A percentile compares a stretch with the other conserved stretches of the same genome.
Evolutionary conservation across 2,888 invertebrate genomes (phyloP).

Genomic region (Platynereis dumerilii): DNA sequence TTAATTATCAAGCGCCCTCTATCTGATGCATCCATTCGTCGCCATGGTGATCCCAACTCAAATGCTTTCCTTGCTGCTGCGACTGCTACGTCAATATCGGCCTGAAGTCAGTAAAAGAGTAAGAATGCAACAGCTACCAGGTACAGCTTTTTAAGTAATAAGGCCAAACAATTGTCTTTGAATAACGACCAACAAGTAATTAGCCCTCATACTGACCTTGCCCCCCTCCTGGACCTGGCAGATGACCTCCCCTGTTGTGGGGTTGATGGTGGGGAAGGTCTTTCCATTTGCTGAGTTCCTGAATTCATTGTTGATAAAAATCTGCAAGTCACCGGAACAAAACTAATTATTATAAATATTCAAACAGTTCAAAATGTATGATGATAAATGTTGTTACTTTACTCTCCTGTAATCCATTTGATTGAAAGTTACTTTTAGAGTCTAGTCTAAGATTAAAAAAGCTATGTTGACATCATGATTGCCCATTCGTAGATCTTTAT

Average conservation of each 20-base stretch:
- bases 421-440: too few relatives aligned
- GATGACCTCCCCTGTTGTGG: slow-evolving; percentile 69
- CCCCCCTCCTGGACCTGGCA: slow-evolving; percentile 55
- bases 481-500: too few relatives aligned
- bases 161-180: too few relatives aligned
- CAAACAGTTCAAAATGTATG: too few relatives aligned
- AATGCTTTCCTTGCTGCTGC: slow-evolving; percentile 67
- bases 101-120: slow-evolving; percentile 48
- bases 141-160: too few relatives aligned
- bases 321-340: too few relatives aligned
- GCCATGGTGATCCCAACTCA: slow-evolving; percentile 67
- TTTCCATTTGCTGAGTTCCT: slow-evolving; percentile 83
- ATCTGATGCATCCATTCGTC: slow-evolving; percentile 78
- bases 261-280: slow-evolving; percentile 84
- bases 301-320: slow-evolving; percentile 98
- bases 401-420: too few relatives aligned
- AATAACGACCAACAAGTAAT: background rate
- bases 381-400: too few relatives aligned
- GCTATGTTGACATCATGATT: too few relatives aligned
- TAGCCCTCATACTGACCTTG: slow-evolving; percentile 41
- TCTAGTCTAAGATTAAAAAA: too few relatives aligned
- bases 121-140: too few relatives aligned
- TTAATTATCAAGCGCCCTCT: slow-evolving; percentile 79
- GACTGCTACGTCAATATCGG: slow-evolving; percentile 69
- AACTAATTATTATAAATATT: too few relatives aligned